Evolutionary conservation across 2,113 vertebrate genomes (phyloP).

Genomic region (Peromyscus californicus): DNA sequence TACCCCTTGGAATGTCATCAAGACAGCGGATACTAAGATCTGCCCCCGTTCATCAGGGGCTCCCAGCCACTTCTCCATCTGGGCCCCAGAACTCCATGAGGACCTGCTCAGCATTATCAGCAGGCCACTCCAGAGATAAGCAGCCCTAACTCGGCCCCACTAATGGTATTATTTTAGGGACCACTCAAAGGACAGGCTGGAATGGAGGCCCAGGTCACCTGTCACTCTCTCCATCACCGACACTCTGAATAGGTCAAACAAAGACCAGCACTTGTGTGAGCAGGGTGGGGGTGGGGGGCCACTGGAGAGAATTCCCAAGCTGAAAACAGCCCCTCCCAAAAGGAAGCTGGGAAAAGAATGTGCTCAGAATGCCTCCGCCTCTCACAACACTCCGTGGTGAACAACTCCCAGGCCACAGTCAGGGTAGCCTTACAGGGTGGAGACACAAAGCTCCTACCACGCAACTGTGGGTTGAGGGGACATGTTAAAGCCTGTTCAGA

Average conservation of each 20-base stretch:
- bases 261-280: not conserved
- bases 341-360: not conserved
- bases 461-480: not conserved
- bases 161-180: slow-evolving; percentile 86
- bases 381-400: rapidly evolving
- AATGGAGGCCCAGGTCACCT: slow-evolving; percentile 36
- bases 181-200: slow-evolving; percentile 61
- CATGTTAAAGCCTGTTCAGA: slow-evolving; percentile 55
- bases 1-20: slow-evolving; percentile 5
- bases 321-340: not conserved
- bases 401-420: not conserved
- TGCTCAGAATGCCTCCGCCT: rapidly evolving
- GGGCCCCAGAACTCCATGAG: not conserved
- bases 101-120: not conserved
- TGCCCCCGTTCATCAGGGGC: not conserved
- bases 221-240: slow-evolving; percentile 68
- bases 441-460: not conserved
- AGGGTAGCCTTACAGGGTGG: not conserved
- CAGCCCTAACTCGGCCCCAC: not conserved
- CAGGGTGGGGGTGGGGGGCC: not conserved
- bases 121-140: slow-evolving; percentile 73
- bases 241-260: not conserved
- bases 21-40: not conserved
- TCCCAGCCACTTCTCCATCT: not conserved
- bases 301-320: not conserved